Base-by-base conservation (phyloP, 2,113 vertebrate genomes). In the Eudyptes chrysolophus region DNA sequence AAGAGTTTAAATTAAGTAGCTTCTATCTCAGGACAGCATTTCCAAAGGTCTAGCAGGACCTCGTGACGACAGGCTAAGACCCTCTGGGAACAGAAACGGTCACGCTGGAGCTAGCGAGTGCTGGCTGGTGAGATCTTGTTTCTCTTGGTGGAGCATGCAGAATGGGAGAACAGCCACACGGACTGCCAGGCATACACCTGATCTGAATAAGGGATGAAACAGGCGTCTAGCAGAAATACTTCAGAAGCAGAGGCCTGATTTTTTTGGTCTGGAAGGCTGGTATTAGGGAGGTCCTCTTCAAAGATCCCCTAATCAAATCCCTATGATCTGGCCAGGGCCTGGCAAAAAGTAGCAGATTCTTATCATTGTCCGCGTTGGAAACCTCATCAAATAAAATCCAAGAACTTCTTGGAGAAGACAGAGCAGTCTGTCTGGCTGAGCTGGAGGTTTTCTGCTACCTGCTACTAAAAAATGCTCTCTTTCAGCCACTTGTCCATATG, bases 71-170 rank as follows among this genome's bases (percentile, higher is more conserved):
- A 30, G 7, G 24, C 36, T n/a, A 34, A 72, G 60, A 49, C 8
- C 3, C 4, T 72, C 20, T 55, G 38, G 27, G 52, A 75, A 62
- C 10, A 22, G 74, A 17, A 26, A 12, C 4, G 1, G 18, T 34
- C 61, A 55, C 1, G 1, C 0, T 58, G 16, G n/a, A 75, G 36
- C 13, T 36, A 38, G 15, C 3, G 6, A 82, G 36, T 19, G 32
- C 46, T 57, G 54, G 9, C 27, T 72, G 24, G 16, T 32, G 58
- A 72, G 32, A 61, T 38, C 57, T n/a, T 57, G 10, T 61, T 83
- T 74, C 29, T 69, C 68, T 42, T 54, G 6, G 57, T 40, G 58
- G 17, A 89, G 34, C 29, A 60, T 0, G 0, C 0, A 2, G 27
- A 40, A 40, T 49, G 30, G 11, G 55, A 82, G 7, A 64, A 40